Evolutionary conservation across 2,113 vertebrate genomes (phyloP).

Genomic region (Silurus glanis): DNA sequence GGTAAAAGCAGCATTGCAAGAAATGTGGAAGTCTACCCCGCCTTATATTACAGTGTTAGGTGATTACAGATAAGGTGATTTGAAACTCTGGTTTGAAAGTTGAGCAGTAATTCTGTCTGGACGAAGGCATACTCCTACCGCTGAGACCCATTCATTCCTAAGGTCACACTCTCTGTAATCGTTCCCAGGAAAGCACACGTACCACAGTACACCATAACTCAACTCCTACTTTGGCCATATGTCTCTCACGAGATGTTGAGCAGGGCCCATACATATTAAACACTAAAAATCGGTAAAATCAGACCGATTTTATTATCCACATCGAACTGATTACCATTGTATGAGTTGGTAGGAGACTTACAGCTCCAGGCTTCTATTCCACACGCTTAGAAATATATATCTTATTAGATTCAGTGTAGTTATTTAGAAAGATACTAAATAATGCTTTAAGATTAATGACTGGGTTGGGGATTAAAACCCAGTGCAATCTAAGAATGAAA

Average conservation of each 20-base stretch:
- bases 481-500: not conserved
- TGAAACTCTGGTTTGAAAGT: conserved; percentile 33
- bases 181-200: conserved; percentile 25
- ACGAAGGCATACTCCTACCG: conserved; percentile 20
- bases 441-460: not conserved
- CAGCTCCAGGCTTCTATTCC: not conserved
- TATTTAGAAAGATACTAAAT: not conserved
- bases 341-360: not conserved
- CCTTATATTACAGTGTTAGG: conserved; percentile 10
- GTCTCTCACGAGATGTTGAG: conserved; percentile 18
- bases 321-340: not conserved
- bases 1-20: not conserved
- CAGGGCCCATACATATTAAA: conserved; percentile 12
- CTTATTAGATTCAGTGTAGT: not conserved
- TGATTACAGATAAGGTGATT: conserved; percentile 7
- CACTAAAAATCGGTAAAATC: not conserved
- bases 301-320: not conserved
- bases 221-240: conserved; percentile 21
- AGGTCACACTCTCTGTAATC: conserved; percentile 25
- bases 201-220: conserved; percentile 39
- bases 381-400: not conserved
- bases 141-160: conserved; percentile 40
- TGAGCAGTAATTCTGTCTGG: conserved; percentile 31
- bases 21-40: conserved; percentile 6
- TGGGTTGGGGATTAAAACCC: not conserved